A percentile compares a stretch with the other conserved stretches of the same genome.
These are phyloP conservation scores for Horisme vitalbata DNA, from an alignment of 2,888 invertebrate genomes.

Conservation along the genomic window DNA sequence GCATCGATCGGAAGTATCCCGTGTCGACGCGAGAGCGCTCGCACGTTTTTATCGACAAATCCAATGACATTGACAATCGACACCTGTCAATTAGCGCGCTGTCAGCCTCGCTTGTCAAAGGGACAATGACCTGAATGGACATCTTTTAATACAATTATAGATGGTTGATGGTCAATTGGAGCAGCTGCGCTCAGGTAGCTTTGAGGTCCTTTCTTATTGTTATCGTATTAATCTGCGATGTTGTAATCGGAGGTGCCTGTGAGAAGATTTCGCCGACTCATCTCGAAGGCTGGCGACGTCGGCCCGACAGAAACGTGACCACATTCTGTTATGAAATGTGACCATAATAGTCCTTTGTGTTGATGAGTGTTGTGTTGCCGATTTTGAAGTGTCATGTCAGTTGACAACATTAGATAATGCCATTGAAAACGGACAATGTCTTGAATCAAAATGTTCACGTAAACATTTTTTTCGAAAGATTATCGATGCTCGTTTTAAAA, in stretches of 20 bases:
- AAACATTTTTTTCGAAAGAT: slow-evolving; percentile 2
- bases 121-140: slow-evolving; percentile 42
- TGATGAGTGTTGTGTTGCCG: slow-evolving; percentile 23
- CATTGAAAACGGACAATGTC: slow-evolving; percentile 19
- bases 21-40: slow-evolving; percentile 30
- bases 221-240: slow-evolving; percentile 26
- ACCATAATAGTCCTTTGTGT: slow-evolving; percentile 40
- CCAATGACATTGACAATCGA: slow-evolving; percentile 27
- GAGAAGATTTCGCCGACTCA: slow-evolving; percentile 44
- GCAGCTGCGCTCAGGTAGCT: slow-evolving; percentile 36
- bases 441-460: slow-evolving; percentile 13
- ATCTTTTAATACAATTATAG: slow-evolving; percentile 47
- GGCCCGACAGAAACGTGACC: slow-evolving; percentile 24
- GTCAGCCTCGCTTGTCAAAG: slow-evolving; percentile 43
- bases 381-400: slow-evolving; percentile 20
- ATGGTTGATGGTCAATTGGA: slow-evolving; percentile 40
- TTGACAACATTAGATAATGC: slow-evolving; percentile 25
- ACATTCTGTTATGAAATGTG: slow-evolving; percentile 48
- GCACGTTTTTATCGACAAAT: slow-evolving; percentile 25
- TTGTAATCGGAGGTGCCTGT: slow-evolving; percentile 21
- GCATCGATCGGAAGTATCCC: slow-evolving; percentile 42
- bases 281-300: slow-evolving; percentile 19
- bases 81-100: slow-evolving; percentile 62
- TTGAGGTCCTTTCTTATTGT: slow-evolving; percentile 20
- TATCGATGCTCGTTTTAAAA: background rate